Evolutionary conservation across 2,113 vertebrate species (phyloP).

Genomic region (Pangasianodon gigas): DNA sequence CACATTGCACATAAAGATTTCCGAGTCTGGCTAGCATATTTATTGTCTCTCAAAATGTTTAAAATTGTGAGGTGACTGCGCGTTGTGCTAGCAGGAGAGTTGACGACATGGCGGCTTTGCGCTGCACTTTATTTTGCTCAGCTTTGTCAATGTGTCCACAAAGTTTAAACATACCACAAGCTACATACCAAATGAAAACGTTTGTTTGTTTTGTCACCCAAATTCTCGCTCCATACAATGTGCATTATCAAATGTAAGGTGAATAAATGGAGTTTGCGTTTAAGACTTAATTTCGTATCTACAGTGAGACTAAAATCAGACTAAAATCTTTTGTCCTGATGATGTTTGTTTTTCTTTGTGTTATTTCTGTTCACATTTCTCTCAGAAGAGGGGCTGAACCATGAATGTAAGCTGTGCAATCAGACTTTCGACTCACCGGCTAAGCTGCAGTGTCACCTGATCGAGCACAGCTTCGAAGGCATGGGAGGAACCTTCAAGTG

Average conservation of each 20-base stretch:
- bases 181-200: too few species aligned
- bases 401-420: constrained; percentile 98
- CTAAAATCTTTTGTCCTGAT: not conserved
- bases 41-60: not conserved
- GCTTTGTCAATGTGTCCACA: not conserved
- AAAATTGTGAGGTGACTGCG: not conserved
- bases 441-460: constrained; percentile 98
- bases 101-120: not conserved
- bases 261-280: not conserved
- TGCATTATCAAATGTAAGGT: not conserved
- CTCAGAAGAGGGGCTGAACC: constrained; percentile 96
- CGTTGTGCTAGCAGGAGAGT: not conserved
- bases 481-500: constrained; percentile 99
- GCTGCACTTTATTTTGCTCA: not conserved
- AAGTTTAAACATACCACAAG: too few species aligned
- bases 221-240: not conserved
- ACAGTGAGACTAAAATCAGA: not conserved
- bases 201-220: not conserved
- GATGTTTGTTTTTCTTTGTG: not conserved
- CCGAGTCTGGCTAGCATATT: not conserved
- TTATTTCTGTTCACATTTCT: constrained; percentile 42
- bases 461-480: constrained; percentile 99
- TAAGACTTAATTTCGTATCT: not conserved
- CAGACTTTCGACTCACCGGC: constrained; percentile 98
- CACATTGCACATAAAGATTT: not conserved